Evolutionary conservation across 2,797 vertebrate species (phyloP), one percentile per base, ranked within the genome.

Genomic region (Poecilia gillii): DNA sequence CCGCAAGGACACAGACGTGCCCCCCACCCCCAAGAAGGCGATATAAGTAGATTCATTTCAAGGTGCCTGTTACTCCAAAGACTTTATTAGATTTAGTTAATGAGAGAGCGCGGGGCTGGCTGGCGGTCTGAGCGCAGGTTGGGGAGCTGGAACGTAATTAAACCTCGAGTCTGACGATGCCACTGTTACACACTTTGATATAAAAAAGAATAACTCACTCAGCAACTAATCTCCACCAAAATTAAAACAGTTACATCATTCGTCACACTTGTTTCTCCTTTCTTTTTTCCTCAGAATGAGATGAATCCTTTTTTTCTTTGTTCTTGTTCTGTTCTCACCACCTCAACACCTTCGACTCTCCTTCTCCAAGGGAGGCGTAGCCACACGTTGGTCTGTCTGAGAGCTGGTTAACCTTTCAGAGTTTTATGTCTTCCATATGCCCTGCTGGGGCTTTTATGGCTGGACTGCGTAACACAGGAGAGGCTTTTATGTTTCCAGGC

Each of bases 41-140:
- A 91, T 92, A 91, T 92, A 93, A 95, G 90, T 91, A 91, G 91
- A 94, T 95, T 95, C 91, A 95, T 95, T 95, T 95, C 92, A 91
- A 93, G 92, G 94, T 94, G 93, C 90, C 92, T 94, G 93, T 94
- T 94, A 90, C 92, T 94, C 94, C 88, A 47, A 93, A 95, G 94
- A 93, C 94, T 93, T 96, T 95, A 96, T 96, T 96, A 94, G 92
- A 94, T 95, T 95, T 92, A 91, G 91, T 91, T 94, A 94, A 95
- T 95, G 94, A 94, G 93, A 94, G 93, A 90, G 91, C 76, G 90
- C 86, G 72, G 93, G 91, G 88, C 88, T 82, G 87, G 84, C 87
- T 53, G 89, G 81, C 89, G 86, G 92, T 82, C 86, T 88, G 84
- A 88, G 90, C 81, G 85, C 93, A 93, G 94, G 94, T 94, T 93